Base-by-base conservation (phyloP, 1,140 invertebrate genomes). In the Onthophagus taurus region DNA sequence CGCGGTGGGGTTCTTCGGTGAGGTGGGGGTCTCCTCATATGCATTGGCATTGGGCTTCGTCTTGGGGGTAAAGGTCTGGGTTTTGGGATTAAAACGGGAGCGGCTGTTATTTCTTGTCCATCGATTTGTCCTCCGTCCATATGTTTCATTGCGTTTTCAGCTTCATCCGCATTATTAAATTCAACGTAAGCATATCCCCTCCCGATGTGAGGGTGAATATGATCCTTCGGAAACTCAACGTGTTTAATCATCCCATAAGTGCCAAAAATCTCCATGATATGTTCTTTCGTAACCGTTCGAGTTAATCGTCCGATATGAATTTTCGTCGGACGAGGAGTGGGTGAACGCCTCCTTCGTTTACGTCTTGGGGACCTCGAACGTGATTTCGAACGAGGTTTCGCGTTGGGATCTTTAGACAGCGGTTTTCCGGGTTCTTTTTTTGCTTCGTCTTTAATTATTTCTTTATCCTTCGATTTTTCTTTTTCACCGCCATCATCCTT, bases 81-180 rank as follows among this genome's bases (percentile, higher is more conserved):
- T 53, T 85, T 81, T 21, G 82, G 86, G 39, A 89, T 69, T 49
- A 93, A 70, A 31, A 95, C 88, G 16, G 90, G 88, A 29, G 89
- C 89, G 23, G 88, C 90, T 16, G 88, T 92, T 31, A 97, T 89
- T 71, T 96, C 92, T 64, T 94, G 89, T 12, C 92, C 92, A 72
- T 87, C 83, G 52, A 88, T 83, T 68, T 86, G 83, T 21, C 83
- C 95, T 65, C 95, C 95, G 72, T 99, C 93, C 95, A 98, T 98
- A 57, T 97, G 90, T 67, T 97, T 97, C 80, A 97, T 91, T 0
- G 95, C 95, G 70, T 94, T 94, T 67, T 97, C 92, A 21, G 94
- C 94, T 67, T 97, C 92, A 57, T 97, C 93, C 1, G 89, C 70
- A 45, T 81, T 94, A 51, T 81, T 83, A 68, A 87, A 99, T 58